These are phyloP conservation scores for Hippocampus kuda DNA, from an alignment of 2,797 vertebrate species.

Conservation along the genomic window DNA sequence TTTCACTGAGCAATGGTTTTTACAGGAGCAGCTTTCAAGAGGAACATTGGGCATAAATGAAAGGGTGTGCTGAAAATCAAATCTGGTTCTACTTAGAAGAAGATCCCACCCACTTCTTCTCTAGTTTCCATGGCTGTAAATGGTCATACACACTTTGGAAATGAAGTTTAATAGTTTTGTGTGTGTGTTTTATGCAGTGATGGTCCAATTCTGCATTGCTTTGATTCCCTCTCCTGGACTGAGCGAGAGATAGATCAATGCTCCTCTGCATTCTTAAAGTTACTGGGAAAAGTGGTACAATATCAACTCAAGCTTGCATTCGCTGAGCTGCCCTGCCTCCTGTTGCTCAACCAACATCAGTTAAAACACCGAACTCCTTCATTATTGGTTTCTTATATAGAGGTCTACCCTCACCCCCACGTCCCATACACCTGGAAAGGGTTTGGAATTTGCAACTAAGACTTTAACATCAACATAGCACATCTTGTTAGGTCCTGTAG, in stretches of 20 bases:
- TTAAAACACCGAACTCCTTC: constrained; percentile 46
- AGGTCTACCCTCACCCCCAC: constrained; percentile 21
- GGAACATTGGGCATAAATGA: constrained; percentile 37
- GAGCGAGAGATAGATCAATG: constrained; percentile 65
- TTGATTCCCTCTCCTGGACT: constrained; percentile 57
- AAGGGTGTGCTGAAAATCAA: constrained; percentile 45
- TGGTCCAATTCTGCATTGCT: constrained; percentile 36
- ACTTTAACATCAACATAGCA: background rate
- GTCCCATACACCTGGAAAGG: constrained; percentile 55
- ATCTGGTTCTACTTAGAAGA: constrained; percentile 62
- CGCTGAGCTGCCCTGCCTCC: constrained; percentile 19
- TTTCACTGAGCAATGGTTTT: constrained; percentile 43
- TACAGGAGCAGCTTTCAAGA: constrained; percentile 42
- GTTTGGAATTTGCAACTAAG: constrained; percentile 41
- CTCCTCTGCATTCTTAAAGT: constrained; percentile 57
- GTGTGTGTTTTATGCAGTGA: constrained; percentile 19
- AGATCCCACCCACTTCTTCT: constrained; percentile 50
- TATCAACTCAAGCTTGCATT: constrained; percentile 54
- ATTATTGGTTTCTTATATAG: constrained; percentile 48
- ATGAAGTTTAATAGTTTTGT: constrained; percentile 39
- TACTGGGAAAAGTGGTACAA: constrained; percentile 52
- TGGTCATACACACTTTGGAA: constrained; percentile 45
- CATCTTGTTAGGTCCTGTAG: constrained; percentile 15
- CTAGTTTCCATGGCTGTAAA: constrained; percentile 57
- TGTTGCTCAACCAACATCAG: constrained; percentile 18